A percentile compares a stretch with the other conserved stretches of the same genome.
phyloP scores from a whole-genome alignment of 2,113 vertebrate genomes.

The Cheirogaleus medius region DNA sequence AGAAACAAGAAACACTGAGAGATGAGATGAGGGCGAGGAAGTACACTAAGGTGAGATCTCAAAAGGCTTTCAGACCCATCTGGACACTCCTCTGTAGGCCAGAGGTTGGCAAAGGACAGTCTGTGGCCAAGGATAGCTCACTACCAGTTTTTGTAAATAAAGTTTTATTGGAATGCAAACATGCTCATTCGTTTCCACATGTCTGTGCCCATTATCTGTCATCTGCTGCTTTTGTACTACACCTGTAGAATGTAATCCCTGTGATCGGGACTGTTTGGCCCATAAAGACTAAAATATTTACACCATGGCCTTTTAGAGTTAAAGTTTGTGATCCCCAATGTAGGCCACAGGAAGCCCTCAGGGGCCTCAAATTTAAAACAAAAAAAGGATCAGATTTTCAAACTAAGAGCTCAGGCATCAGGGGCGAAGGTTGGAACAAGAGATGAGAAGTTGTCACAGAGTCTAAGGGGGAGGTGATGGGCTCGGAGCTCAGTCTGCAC shows the following conservation, averaged over 20 bases:
- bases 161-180: not conserved
- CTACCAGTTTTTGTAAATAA: not conserved
- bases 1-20: not conserved
- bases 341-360: not conserved
- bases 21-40: not conserved
- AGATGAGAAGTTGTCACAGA: not conserved
- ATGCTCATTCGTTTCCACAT: not conserved
- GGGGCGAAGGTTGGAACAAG: not conserved
- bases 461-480: not conserved
- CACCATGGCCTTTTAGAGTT: not conserved
- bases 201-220: not conserved
- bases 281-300: not conserved
- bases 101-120: not conserved
- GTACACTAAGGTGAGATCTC: accelerated
- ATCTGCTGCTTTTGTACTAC: not conserved
- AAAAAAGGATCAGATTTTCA: not conserved
- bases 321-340: not conserved
- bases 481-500: not conserved
- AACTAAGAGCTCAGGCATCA: not conserved
- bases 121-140: too few relatives aligned
- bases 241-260: not conserved
- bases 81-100: not conserved
- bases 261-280: not conserved
- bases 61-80: not conserved
- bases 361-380: not conserved